Evolutionary conservation across 2,888 invertebrate species (phyloP).

Genomic region (Endomychus coccineus): DNA sequence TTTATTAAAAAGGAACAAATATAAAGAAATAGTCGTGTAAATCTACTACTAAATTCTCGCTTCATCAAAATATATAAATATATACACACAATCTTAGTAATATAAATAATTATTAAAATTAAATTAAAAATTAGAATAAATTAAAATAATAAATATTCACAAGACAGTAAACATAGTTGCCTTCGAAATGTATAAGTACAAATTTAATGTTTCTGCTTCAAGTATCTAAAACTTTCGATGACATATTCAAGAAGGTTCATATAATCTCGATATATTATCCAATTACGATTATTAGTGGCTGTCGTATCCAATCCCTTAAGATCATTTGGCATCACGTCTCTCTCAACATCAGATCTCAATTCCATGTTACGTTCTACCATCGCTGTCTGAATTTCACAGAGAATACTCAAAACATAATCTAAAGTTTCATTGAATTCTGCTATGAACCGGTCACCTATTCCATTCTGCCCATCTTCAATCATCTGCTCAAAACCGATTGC

Average conservation of each 20-base stretch:
- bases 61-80: constrained; percentile 11
- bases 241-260: constrained; percentile 55
- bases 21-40: too few relatives aligned
- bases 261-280: constrained; percentile 57
- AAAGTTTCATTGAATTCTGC: constrained; percentile 53
- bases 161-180: constrained; percentile 10
- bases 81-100: constrained; percentile 11
- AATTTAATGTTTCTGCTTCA: constrained; percentile 18
- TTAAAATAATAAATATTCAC: constrained; percentile 13
- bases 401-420: constrained; percentile 53
- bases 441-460: constrained; percentile 40
- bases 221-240: constrained; percentile 45
- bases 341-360: constrained; percentile 44
- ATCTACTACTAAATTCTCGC: too few relatives aligned
- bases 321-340: constrained; percentile 43
- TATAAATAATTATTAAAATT: constrained; percentile 14
- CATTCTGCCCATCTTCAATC: constrained; percentile 51
- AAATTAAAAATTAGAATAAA: constrained; percentile 13
- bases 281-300: constrained; percentile 49
- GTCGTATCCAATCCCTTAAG: constrained; percentile 41
- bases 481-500: constrained; percentile 65
- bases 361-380: constrained; percentile 47
- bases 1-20: too few relatives aligned
- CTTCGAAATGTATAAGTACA: background rate
- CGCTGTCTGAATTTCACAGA: constrained; percentile 62